Evolutionary conservation across 2,113 vertebrate species (phyloP).

Genomic region (Dromaius novaehollandiae): DNA sequence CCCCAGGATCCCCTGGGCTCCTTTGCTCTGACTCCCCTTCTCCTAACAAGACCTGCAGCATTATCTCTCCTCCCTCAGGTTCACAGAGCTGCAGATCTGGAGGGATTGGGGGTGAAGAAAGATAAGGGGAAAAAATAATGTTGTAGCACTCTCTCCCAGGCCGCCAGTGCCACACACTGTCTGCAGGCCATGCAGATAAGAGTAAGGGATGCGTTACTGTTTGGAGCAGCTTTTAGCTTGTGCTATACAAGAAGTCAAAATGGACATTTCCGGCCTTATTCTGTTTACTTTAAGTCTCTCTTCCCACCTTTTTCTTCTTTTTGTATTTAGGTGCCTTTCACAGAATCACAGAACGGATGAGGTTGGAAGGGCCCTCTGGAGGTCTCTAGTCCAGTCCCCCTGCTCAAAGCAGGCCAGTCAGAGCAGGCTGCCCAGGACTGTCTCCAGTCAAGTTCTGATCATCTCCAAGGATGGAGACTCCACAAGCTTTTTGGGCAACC

Average conservation of each 20-base stretch:
- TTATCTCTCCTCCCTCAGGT: background rate
- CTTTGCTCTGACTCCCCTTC: background rate
- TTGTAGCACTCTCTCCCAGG: background rate
- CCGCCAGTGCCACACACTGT: background rate
- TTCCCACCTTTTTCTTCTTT: accelerated
- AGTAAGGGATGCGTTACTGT: background rate
- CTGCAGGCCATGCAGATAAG: background rate
- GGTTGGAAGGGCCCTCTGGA: background rate
- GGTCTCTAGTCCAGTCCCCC: background rate
- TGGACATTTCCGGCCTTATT: background rate
- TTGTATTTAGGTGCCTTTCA: background rate
- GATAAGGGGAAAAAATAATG: background rate
- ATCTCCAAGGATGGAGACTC: background rate
- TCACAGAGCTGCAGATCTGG: background rate
- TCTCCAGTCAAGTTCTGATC: background rate
- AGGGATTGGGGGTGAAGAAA: background rate
- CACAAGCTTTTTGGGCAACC: background rate
- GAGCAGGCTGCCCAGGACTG: background rate
- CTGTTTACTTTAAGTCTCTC: background rate
- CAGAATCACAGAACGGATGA: background rate
- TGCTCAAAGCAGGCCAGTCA: background rate
- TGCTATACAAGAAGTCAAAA: background rate
- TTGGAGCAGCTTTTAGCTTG: background rate
- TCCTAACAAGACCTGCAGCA: accelerated
- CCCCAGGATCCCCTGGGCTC: background rate